Percentiles rank a stretch among this genome's conserved stretches.
Evolutionary conservation across 2,888 invertebrate species (phyloP).

Genomic region (Poecilobothrus nobilitatus): DNA sequence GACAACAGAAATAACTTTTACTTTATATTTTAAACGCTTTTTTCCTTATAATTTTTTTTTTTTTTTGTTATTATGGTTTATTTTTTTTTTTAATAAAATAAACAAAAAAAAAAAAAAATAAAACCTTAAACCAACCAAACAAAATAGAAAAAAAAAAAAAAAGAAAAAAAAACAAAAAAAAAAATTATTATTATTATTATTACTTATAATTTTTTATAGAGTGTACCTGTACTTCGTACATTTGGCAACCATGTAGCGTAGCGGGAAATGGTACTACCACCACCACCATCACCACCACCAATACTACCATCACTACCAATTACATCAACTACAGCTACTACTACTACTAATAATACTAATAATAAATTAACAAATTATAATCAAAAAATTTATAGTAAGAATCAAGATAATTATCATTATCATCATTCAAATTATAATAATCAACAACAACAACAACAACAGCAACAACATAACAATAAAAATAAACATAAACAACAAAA

Average conservation of each 20-base stretch:
- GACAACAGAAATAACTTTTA: too few relatives aligned
- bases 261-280: conserved; percentile 41
- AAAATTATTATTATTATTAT: conserved; percentile 15
- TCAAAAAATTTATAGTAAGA: not conserved
- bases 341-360: conserved; percentile 15
- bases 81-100: conserved; percentile 20
- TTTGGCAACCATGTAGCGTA: conserved; percentile 46
- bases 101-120: conserved; percentile 14
- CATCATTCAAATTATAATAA: conserved; percentile 19
- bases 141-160: conserved; percentile 20
- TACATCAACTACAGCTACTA: conserved; percentile 21
- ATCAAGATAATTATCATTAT: conserved; percentile 12
- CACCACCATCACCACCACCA: conserved; percentile 28
- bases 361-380: conserved; percentile 4
- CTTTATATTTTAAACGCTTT: conserved; percentile 12
- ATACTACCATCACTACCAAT: conserved; percentile 24
- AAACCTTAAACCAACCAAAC: conserved; percentile 19
- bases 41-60: not conserved
- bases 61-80: conserved; percentile 19
- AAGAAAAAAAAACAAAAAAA: conserved; percentile 16
- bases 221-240: conserved; percentile 45
- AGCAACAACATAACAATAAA: not conserved
- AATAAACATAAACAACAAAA: conserved; percentile 25
- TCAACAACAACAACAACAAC: conserved; percentile 28
- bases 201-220: conserved; percentile 29